phyloP scores from a whole-genome alignment of 2,113 vertebrate species.

The Barnardius zonarius region DNA sequence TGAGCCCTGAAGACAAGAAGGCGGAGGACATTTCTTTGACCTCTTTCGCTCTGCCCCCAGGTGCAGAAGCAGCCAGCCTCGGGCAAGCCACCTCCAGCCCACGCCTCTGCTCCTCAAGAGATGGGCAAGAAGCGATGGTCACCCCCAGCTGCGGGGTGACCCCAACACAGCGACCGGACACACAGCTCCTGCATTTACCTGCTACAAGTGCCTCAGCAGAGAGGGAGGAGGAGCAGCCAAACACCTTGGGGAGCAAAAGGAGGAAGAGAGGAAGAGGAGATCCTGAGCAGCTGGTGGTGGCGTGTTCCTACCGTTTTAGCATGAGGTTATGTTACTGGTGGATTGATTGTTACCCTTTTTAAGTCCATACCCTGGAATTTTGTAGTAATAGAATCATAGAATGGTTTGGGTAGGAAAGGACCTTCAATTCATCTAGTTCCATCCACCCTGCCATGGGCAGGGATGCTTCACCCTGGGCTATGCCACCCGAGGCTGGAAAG shows the following conservation, averaged over 20 bases:
- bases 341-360: neutral
- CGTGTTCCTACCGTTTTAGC: neutral
- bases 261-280: neutral
- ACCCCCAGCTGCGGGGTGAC: neutral
- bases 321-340: neutral
- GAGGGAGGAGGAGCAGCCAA: neutral
- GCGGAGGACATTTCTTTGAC: neutral
- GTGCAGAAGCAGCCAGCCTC: neutral
- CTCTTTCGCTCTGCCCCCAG: neutral
- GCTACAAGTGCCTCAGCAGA: accelerated
- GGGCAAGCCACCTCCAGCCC: accelerated
- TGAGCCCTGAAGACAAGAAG: neutral
- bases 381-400: neutral
- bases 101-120: neutral
- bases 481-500: neutral
- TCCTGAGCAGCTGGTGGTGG: neutral
- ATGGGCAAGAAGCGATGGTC: accelerated
- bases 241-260: too few species aligned
- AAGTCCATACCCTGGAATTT: neutral
- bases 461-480: neutral
- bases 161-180: neutral
- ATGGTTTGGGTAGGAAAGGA: neutral
- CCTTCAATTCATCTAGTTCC: neutral
- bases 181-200: neutral
- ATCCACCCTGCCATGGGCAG: neutral